Percentiles rank a stretch among this genome's conserved stretches.
Conservation (phyloP, 1,140 invertebrate genomes). For the Sipha flava region DNA sequence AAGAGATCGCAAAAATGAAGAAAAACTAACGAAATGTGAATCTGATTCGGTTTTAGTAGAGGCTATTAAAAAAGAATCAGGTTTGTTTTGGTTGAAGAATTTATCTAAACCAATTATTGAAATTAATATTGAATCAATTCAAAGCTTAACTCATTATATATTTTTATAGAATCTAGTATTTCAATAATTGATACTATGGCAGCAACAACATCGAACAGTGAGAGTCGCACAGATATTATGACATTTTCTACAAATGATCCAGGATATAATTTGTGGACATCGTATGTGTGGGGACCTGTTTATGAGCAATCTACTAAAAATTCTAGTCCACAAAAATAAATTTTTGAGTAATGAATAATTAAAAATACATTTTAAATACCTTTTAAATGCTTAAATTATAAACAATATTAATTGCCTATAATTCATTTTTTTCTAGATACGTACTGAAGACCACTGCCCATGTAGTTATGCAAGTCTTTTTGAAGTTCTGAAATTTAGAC, state of each 20-base stretch:
- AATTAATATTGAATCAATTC: too few relatives aligned
- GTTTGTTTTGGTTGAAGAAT: too few relatives aligned
- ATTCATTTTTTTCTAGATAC: neutral
- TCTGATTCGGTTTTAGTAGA: neutral
- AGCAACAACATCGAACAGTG: neutral
- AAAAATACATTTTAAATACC: too few relatives aligned
- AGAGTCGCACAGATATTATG: neutral
- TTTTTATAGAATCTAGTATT: neutral
- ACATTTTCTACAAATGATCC: constrained; percentile 10
- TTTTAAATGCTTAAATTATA: too few relatives aligned
- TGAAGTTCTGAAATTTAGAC: neutral
- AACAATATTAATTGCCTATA: neutral
- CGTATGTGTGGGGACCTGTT: constrained; percentile 1
- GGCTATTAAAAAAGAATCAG: neutral
- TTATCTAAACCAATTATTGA: too few relatives aligned
- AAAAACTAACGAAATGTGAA: neutral
- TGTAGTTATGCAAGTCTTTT: neutral
- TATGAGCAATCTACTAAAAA: constrained; percentile 9
- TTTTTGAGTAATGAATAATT: neutral
- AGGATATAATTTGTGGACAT: constrained; percentile 21
- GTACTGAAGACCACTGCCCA: constrained; percentile 1
- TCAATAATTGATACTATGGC: neutral
- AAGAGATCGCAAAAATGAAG: constrained; percentile 18
- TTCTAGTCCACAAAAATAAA: neutral
- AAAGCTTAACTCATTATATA: neutral